Evolutionary conservation across 2,113 vertebrate genomes (phyloP), one percentile per base, ranked within the genome.

Genomic region (Sylvia atricapilla): DNA sequence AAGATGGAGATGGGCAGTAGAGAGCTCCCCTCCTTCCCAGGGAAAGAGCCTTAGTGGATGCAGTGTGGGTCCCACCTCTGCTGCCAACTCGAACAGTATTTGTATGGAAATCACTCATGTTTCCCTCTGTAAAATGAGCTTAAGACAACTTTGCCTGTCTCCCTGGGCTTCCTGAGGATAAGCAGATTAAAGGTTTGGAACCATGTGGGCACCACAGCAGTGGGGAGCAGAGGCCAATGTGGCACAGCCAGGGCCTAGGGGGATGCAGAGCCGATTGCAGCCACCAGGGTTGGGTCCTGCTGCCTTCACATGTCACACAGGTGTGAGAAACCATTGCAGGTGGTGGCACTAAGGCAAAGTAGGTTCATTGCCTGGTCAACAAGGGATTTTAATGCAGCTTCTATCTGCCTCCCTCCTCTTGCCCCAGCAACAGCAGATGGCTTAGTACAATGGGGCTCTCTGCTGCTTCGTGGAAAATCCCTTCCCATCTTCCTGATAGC

Each of bases 121-220:
- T 88, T 66, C 86, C 68, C 1, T 7, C 92, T 88, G 80, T 81
- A 96, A 95, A 96, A 92, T 90, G 35, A 96, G 94, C 86, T 95
- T 96, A 96, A 81, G 43, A 68, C 43, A 80, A 84, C 96, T 95
- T 92, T 89, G 55, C 73, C 73, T 81, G 43, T 76, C 47, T 86
- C 60, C 21, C 47, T 86, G 89, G 55, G 83, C 47, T 82, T 93
- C 88, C 68, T 81, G 72, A 92, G 68, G 23, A 68, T 94, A 96
- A 96, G 93, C 46, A 92, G 96, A 96, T 97, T 95, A 96, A 87
- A 63, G 64, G 13, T 94, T 93, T 92, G 85, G 88, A 74, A 70
- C 24, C 1, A 0, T 19, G 43, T 70, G 59, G 88, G 50, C 5
- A 0, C 39, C 23, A 0, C 16, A 0, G 73, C 55, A 59, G 43